Evolutionary conservation across 2,113 vertebrate species (phyloP).

Genomic region (Ancistrus triradiatus): DNA sequence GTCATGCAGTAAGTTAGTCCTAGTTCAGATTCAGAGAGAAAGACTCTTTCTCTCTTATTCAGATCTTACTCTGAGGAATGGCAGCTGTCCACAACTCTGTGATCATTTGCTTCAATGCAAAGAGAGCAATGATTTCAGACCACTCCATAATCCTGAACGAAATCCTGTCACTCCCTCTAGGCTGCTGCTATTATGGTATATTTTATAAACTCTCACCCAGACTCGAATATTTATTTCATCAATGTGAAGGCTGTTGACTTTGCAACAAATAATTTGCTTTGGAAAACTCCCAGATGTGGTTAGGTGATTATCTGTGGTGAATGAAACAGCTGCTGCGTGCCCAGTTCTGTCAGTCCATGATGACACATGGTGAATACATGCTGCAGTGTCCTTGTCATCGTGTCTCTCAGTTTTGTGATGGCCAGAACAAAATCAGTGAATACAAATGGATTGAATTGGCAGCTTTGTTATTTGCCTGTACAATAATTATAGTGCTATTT

Average conservation of each 20-base stretch:
- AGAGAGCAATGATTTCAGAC: neutral
- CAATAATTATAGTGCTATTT: too few species aligned
- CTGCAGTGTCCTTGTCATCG: neutral
- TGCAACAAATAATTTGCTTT: conserved; percentile 19
- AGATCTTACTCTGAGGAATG: conserved; percentile 16
- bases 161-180: neutral
- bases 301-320: conserved; percentile 13
- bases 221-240: neutral
- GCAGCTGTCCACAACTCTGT: conserved; percentile 17
- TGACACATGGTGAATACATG: conserved; percentile 1
- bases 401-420: neutral
- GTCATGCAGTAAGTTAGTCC: conserved; percentile 11
- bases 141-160: conserved; percentile 9
- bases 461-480: neutral
- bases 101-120: conserved; percentile 14
- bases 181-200: neutral
- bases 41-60: conserved; percentile 8
- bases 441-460: neutral
- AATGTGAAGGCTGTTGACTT: conserved; percentile 2
- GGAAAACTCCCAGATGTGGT: conserved; percentile 5
- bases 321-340: conserved; percentile 15
- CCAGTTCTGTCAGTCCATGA: neutral
- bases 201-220: neutral
- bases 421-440: neutral
- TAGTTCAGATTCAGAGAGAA: conserved; percentile 18